phyloP scores from a whole-genome alignment of 2,888 invertebrate species.

The Monopis laevigella region DNA sequence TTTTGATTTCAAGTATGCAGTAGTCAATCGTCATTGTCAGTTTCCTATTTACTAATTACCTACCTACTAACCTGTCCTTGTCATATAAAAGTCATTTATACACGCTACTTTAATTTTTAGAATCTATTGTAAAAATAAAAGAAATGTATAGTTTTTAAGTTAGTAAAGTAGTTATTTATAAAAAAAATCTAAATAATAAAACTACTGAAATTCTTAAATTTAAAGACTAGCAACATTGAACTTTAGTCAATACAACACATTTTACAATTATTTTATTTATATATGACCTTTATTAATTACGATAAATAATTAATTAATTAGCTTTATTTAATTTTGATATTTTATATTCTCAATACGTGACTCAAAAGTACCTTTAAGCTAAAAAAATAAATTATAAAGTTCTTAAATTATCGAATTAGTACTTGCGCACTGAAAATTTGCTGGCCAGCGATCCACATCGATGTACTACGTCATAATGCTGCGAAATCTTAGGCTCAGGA shows the following conservation, averaged over 20 bases:
- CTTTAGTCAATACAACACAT: not conserved
- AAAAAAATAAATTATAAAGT: constrained; percentile 1
- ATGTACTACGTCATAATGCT: constrained; percentile 64
- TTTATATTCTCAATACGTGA: too few species aligned
- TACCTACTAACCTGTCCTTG: too few species aligned
- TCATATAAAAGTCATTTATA: too few species aligned
- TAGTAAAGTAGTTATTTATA: too few species aligned
- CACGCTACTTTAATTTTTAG: too few species aligned
- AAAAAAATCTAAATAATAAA: constrained; percentile 24
- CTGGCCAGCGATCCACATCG: constrained; percentile 65
- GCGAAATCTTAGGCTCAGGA: constrained; percentile 53
- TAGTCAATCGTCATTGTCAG: too few species aligned
- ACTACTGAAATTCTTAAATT: constrained; percentile 18
- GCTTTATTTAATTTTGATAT: not conserved
- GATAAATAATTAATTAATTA: not conserved
- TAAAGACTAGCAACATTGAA: not conserved
- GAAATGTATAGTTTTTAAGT: too few species aligned
- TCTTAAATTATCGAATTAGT: constrained; percentile 21
- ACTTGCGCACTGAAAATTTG: constrained; percentile 50
- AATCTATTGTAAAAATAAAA: too few species aligned
- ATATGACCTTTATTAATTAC: not conserved
- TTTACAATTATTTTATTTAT: not conserved
- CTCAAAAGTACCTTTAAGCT: not conserved
- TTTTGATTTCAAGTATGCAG: too few species aligned
- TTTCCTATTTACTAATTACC: too few species aligned